These are phyloP conservation scores for Acanthoscelides obtectus DNA, from an alignment of 2,888 invertebrate species.

Conservation along the genomic window DNA sequence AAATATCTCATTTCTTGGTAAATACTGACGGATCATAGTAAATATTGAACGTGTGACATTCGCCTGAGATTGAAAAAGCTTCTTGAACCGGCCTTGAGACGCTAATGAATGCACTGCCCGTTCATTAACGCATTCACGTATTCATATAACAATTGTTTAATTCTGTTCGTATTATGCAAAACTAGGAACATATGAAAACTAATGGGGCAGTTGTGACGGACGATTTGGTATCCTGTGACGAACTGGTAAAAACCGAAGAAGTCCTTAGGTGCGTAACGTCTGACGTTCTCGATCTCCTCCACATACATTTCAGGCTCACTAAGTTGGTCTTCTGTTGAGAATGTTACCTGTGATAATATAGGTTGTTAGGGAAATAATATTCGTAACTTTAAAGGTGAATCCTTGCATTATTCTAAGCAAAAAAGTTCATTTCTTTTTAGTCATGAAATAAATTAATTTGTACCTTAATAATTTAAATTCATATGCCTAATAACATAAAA, in stretches of 20 bases:
- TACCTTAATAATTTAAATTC: too few species aligned
- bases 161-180: constrained; percentile 35
- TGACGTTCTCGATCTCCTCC: constrained; percentile 29
- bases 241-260: constrained; percentile 35
- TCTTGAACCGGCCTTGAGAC: not conserved
- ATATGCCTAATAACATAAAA: too few species aligned
- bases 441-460: too few species aligned
- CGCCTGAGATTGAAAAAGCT: too few species aligned
- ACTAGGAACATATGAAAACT: constrained; percentile 36
- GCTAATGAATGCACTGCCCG: not conserved
- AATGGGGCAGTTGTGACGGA: constrained; percentile 32
- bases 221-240: constrained; percentile 36
- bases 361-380: too few species aligned
- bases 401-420: too few species aligned
- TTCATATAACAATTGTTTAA: constrained; percentile 24
- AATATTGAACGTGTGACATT: too few species aligned
- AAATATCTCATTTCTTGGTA: too few species aligned
- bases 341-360: constrained; percentile 7
- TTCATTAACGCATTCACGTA: constrained; percentile 17
- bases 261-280: constrained; percentile 26
- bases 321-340: constrained; percentile 26
- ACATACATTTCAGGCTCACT: constrained; percentile 31
- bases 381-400: too few species aligned
- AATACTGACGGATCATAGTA: too few species aligned
- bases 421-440: too few species aligned